Evolutionary conservation across 1,140 invertebrate genomes (phyloP).

Genomic region (Paraescarpia echinospica): DNA sequence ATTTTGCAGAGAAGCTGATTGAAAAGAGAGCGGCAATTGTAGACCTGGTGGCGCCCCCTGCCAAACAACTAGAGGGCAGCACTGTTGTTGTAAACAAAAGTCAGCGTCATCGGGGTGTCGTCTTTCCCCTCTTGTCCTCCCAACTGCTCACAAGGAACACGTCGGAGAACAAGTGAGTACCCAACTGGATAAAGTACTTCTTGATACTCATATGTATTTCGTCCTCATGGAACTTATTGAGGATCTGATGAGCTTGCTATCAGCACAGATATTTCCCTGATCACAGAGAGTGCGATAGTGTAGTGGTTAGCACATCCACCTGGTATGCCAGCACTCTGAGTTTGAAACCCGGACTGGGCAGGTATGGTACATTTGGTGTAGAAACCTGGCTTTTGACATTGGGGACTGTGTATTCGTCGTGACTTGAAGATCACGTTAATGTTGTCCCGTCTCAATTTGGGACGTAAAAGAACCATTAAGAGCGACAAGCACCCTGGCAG

Average conservation of each 20-base stretch:
- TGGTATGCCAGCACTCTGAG: no score
- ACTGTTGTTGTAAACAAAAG: not conserved
- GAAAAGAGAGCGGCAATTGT: conserved; percentile 74
- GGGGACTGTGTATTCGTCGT: no score
- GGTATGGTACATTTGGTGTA: no score
- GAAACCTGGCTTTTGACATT: no score
- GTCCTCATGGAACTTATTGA: not conserved
- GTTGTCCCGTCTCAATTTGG: no score
- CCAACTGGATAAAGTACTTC: conserved; percentile 20
- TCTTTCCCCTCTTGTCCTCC: conserved; percentile 78
- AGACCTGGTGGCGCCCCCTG: conserved; percentile 77
- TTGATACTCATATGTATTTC: not conserved
- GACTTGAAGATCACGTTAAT: no score
- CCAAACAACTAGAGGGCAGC: conserved; percentile 64
- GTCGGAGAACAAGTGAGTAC: conserved; percentile 63
- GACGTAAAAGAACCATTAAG: no score
- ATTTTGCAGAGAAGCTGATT: not conserved
- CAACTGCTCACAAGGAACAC: conserved; percentile 78
- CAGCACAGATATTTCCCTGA: no score
- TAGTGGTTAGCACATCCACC: no score
- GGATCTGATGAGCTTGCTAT: not conserved
- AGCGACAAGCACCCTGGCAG: no score
- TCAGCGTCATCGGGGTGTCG: conserved; percentile 43
- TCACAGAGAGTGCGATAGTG: no score
- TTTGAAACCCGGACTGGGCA: no score